These are phyloP conservation scores for Ennomos quercinarius DNA, from an alignment of 2,888 invertebrate species.

Conservation along the genomic window DNA sequence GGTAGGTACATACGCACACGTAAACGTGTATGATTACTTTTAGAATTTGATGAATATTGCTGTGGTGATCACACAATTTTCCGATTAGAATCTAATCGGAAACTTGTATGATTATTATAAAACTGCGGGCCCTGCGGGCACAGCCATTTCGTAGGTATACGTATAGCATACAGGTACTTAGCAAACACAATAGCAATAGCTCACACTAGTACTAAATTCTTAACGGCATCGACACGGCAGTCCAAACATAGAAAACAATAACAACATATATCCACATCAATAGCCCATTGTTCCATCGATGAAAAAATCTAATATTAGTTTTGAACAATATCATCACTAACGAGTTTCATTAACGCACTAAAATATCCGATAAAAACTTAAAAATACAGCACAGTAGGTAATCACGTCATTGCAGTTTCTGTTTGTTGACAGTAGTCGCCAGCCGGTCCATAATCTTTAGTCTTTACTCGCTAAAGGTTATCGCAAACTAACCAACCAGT, in stretches of 20 bases:
- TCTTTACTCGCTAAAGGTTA: conserved; percentile 55
- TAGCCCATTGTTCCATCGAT: conserved; percentile 27
- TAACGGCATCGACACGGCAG: background rate
- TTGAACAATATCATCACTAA: conserved; percentile 1
- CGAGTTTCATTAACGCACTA: background rate
- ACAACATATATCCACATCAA: conserved; percentile 17
- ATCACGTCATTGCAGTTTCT: conserved; percentile 10
- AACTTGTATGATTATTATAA: no score
- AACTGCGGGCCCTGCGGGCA: no score
- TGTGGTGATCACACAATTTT: no score
- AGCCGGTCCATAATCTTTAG: conserved; percentile 28
- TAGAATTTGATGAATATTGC: no score
- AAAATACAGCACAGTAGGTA: conserved; percentile 9
- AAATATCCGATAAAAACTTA: no score
- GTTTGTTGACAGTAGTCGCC: conserved; percentile 1
- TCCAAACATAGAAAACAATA: conserved; percentile 32
- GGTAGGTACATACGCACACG: no score
- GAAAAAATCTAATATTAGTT: conserved; percentile 19
- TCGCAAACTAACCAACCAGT: conserved; percentile 43
- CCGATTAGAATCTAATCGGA: no score
- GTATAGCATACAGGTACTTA: no score
- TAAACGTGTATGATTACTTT: no score
- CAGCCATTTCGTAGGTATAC: no score
- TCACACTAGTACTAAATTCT: background rate
- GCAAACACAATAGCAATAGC: no score